Percentiles rank a stretch among this genome's conserved stretches.
These are phyloP conservation scores for Lipotes vexillifer DNA, from an alignment of 2,113 vertebrate species.

Conservation along the genomic window DNA sequence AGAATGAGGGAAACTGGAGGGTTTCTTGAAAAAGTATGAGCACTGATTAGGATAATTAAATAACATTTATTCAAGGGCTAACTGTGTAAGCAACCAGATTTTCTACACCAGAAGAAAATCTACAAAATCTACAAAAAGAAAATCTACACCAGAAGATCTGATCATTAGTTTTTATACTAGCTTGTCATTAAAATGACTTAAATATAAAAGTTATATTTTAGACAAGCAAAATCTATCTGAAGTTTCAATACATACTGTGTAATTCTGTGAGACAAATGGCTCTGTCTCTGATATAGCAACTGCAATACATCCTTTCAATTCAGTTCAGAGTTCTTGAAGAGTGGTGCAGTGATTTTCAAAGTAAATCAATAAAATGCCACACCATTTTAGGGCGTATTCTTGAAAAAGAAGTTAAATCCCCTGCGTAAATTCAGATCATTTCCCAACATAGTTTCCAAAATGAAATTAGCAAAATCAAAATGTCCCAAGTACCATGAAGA, in stretches of 20 bases:
- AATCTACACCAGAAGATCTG: neutral
- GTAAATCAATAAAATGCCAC: constrained; percentile 31
- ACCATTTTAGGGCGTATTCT: constrained; percentile 13
- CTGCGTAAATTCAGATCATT: constrained; percentile 45
- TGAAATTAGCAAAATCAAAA: constrained; percentile 47
- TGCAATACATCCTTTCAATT: neutral
- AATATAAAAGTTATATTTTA: constrained; percentile 37
- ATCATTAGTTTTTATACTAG: constrained; percentile 48
- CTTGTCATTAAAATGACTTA: constrained; percentile 56
- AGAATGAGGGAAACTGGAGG: neutral
- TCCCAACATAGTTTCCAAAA: constrained; percentile 28
- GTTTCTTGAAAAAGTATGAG: neutral
- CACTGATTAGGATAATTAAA: neutral
- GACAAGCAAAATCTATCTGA: neutral
- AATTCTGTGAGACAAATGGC: constrained; percentile 59
- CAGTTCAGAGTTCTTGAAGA: constrained; percentile 37
- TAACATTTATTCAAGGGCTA: neutral
- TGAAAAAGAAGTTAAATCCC: neutral
- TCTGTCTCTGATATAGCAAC: constrained; percentile 11
- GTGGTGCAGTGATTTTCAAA: constrained; percentile 23
- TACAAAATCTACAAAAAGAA: neutral
- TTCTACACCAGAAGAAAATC: no score
- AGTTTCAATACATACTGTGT: constrained; percentile 24
- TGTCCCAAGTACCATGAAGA: neutral
- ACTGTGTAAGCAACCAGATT: neutral